A percentile compares a stretch with the other conserved stretches of the same genome.
phyloP scores from a whole-genome alignment of 2,888 invertebrate species.

The Frankliniella intonsa region DNA sequence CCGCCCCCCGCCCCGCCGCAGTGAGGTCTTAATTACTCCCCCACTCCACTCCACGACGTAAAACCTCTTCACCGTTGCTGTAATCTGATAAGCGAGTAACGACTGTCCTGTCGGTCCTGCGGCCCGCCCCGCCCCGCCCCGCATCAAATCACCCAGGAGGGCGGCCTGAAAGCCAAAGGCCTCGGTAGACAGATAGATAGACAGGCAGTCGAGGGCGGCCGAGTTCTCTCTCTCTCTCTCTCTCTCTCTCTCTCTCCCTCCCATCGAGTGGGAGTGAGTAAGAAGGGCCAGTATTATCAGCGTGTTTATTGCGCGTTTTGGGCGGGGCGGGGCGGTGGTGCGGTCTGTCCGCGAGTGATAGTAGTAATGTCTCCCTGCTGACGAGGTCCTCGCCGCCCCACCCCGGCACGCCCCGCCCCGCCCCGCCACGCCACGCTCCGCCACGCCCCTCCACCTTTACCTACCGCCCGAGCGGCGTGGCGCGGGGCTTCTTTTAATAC shows the following conservation, averaged over 20 bases:
- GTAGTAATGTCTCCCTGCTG: too few relatives aligned
- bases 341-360: neutral
- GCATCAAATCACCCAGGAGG: neutral
- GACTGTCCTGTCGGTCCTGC: neutral
- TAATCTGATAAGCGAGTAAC: constrained; percentile 5
- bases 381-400: too few relatives aligned
- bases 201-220: neutral
- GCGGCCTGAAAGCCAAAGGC: neutral
- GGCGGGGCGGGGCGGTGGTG: neutral
- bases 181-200: neutral
- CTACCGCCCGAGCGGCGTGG: too few relatives aligned
- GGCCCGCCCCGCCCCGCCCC: neutral
- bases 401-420: too few relatives aligned
- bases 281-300: constrained; percentile 15
- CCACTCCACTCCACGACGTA: neutral
- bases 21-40: neutral
- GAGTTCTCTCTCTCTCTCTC: too few relatives aligned
- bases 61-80: neutral
- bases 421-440: too few relatives aligned
- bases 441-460: too few relatives aligned
- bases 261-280: neutral
- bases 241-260: too few relatives aligned
- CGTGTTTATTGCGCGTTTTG: constrained; percentile 17
- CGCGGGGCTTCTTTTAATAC: too few relatives aligned
- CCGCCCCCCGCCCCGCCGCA: neutral